Base-by-base conservation (phyloP, 2,113 vertebrate species). In the Dromas ardeola region DNA sequence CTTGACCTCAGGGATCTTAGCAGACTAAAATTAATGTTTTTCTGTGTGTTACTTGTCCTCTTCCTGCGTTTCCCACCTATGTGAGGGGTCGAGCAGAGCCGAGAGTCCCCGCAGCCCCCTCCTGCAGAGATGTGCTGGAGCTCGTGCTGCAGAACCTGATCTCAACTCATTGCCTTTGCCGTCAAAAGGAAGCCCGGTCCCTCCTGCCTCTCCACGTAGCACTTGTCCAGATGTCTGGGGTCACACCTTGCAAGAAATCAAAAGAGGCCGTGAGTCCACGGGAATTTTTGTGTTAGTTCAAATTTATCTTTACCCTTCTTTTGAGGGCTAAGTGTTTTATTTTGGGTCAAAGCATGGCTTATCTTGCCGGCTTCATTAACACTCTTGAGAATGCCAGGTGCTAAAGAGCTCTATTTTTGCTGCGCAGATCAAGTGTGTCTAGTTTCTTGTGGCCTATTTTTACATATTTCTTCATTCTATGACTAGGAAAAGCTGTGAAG, bases 371-470 rank as follows among this genome's bases (percentile, higher is more conserved):
- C 90, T 96, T 97, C 95, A 96, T 97, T 96, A 96, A 91, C 96
- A 96, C 95, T 77, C 88, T 96, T 45, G 74, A 77, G 95, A 93
- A 76, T 91, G 93, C 93, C 96, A 95, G 95, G 96, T 96, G 96
- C 92, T 94, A 95, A 97, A 96, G 89, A 96, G 93, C 90, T 94
- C 96, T 97, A 96, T 96, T 96, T 97, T 92, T 95, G 85, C 96
- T 83, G 49, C 5, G 22, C 87, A 93, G 90, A 94, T 96, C 81
- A 92, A 97, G 65, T 58, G 90, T 92, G 92, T 95, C 92, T 96
- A 29, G 84, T 80, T 95, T 86, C 92, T 94, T 45, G 66, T 96
- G 96, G 85, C 96, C 96, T 96, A 96, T 96, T 97, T 97, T 97
- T 95, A 70, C 62, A 88, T 85, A 90, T 94, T 97, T 95, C 81